Evolutionary conservation across 92 coral and sea anemone species (phyloP).

Genomic region (Isaurus tuberculatus): DNA sequence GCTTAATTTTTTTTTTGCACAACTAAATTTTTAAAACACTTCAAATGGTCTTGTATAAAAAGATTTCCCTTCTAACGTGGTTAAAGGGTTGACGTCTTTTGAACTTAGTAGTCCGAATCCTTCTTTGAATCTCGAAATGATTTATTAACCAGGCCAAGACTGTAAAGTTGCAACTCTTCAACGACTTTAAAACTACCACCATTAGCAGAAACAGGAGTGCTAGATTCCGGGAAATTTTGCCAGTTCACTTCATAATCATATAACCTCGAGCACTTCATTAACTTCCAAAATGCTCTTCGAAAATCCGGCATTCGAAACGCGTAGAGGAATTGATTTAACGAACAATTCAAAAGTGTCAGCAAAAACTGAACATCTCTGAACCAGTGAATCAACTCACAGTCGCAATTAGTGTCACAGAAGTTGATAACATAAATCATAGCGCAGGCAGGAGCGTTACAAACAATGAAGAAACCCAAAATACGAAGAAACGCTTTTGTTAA

Average conservation of each 20-base stretch:
- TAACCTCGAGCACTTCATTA: conserved; percentile 30
- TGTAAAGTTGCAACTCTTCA: conserved; percentile 11
- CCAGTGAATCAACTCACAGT: conserved; percentile 76
- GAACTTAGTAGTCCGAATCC: not conserved
- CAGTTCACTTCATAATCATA: conserved; percentile 21
- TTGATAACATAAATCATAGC: conserved; percentile 72
- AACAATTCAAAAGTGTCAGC: conserved; percentile 76
- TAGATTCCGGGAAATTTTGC: conserved; percentile 15
- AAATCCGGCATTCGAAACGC: conserved; percentile 79
- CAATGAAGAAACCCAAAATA: conserved; percentile 67
- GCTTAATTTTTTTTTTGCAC: no score
- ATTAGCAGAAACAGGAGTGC: conserved; percentile 2
- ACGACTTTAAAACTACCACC: not conserved
- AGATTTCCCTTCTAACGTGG: not conserved
- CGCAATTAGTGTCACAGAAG: conserved; percentile 62
- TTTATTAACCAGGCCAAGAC: not conserved
- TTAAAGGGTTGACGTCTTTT: not conserved
- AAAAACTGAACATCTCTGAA: conserved; percentile 75
- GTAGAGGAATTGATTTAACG: conserved; percentile 81
- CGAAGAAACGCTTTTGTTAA: conserved; percentile 66
- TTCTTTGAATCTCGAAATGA: conserved; percentile 1
- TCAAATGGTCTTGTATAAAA: not conserved
- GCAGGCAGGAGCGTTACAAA: conserved; percentile 77
- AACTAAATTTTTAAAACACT: not conserved
- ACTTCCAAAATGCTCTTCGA: conserved; percentile 62